A percentile compares a stretch with the other conserved stretches of the same genome.
These are phyloP conservation scores for Drosophila borealis DNA, from an alignment of 2,888 invertebrate species.

Conservation along the genomic window DNA sequence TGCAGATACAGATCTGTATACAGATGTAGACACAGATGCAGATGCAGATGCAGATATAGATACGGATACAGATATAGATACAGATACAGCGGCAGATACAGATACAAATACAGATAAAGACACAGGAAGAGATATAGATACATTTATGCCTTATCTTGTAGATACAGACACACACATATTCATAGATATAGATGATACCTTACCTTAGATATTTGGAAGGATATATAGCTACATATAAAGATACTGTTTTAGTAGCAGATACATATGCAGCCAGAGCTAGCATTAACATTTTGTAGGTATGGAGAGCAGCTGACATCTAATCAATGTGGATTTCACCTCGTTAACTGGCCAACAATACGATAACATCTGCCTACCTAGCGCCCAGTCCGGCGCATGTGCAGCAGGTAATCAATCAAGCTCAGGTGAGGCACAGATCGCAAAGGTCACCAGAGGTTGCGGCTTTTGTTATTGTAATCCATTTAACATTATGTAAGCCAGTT, in stretches of 20 bases:
- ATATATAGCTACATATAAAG: neutral
- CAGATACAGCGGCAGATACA: neutral
- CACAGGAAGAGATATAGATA: neutral
- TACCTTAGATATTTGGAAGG: too few relatives aligned
- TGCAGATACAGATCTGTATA: neutral
- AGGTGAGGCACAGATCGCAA: conserved; percentile 13
- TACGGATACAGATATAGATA: too few relatives aligned
- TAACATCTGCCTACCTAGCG: neutral
- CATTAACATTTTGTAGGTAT: neutral
- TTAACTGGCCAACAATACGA: conserved; percentile 41
- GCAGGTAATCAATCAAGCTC: conserved; percentile 69
- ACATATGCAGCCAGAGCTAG: neutral
- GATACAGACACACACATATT: neutral
- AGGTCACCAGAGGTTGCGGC: conserved; percentile 12
- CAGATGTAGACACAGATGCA: neutral
- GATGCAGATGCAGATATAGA: neutral
- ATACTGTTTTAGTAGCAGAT: neutral
- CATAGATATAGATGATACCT: neutral
- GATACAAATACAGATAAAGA: neutral
- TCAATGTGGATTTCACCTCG: conserved; percentile 37
- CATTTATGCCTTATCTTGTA: neutral
- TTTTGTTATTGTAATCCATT: conserved; percentile 19
- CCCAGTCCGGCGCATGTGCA: conserved; percentile 13
- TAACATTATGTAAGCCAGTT: conserved; percentile 20
- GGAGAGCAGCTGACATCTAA: conserved; percentile 32